These are phyloP conservation scores for Philypnodon macrostomus DNA, from an alignment of 2,797 vertebrate species.

Conservation along the genomic window DNA sequence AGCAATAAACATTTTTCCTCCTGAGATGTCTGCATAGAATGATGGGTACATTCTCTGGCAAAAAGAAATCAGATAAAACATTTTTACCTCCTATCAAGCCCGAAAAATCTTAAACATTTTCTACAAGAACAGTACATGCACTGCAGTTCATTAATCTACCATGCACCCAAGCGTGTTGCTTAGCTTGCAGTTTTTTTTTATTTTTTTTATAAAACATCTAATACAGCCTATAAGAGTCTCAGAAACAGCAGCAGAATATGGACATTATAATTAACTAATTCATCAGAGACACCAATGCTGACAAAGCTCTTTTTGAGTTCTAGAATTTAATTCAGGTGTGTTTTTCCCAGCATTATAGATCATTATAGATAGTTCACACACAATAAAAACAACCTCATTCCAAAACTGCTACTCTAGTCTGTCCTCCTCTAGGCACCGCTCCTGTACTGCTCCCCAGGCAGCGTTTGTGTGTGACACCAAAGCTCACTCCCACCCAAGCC, in stretches of 20 bases:
- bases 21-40: slow-evolving; percentile 67
- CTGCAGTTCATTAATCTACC: slow-evolving; percentile 14
- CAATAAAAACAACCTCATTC: not conserved
- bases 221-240: slow-evolving; percentile 25
- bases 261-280: slow-evolving; percentile 36
- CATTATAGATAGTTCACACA: not conserved
- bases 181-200: slow-evolving; percentile 35
- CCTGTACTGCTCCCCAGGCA: slow-evolving; percentile 63
- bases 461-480: slow-evolving; percentile 68
- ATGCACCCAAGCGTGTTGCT: slow-evolving; percentile 19
- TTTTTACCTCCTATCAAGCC: slow-evolving; percentile 48
- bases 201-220: slow-evolving; percentile 26
- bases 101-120: slow-evolving; percentile 40
- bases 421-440: slow-evolving; percentile 43
- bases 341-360: not conserved
- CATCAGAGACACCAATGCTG: slow-evolving; percentile 29
- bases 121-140: slow-evolving; percentile 36
- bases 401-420: slow-evolving; percentile 24
- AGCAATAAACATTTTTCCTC: slow-evolving; percentile 80
- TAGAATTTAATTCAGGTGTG: slow-evolving; percentile 16
- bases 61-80: slow-evolving; percentile 44
- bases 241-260: slow-evolving; percentile 26
- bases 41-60: slow-evolving; percentile 45
- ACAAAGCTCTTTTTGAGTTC: slow-evolving; percentile 9
- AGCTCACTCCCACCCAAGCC: slow-evolving; percentile 74